Base-by-base conservation (phyloP, 2,888 invertebrate species). In the Aporophyla lueneburgensis region DNA sequence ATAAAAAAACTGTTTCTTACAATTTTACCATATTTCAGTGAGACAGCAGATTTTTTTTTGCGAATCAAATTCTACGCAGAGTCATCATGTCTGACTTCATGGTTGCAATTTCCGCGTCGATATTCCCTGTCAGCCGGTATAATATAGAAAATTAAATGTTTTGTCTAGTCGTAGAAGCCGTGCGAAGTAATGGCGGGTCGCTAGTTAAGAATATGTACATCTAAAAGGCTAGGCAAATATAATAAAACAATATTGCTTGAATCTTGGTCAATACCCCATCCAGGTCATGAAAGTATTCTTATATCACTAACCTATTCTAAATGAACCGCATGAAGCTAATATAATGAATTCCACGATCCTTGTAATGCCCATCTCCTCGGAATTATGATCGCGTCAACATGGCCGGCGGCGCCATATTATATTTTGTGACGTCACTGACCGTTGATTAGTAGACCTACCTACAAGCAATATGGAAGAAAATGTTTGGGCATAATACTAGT, bases 361-460 rank as follows among this genome's bases (percentile, higher is more conserved):
- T 40, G 10, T 80, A 53, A 76, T 67, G 54, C 7, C 51, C 71
- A 75, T 81, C 46, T 62, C 59, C 56, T 67, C 33, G 43, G 66
- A 19, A 83, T 78, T 86, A 84, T 80, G 79, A 46, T 27, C 77
- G 49, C 71, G 77, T 71, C 77, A 77, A 77, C 61, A 77, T 61
- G 62, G 58, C 16, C 58, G 65, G 5, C 63, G 70, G 33, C 74
- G 63, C 74, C 70, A 76, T 76, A 73, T 72, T 74, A 65, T 86
- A 74, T 84, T 73, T 76, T 14, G 61, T 85, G 85, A 84, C 78
- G 84, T 84, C 85, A 85, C 56, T 21, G 33, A 58, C 14, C 24
- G 56, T 72, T 85, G 81, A 85, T 86, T 85, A 78, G 70, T 53
- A 65, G 43, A 33, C 33, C 33, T 61, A 59, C 61, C 6, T 58